These are phyloP conservation scores for Pomatorhinus ruficollis DNA, from an alignment of 2,113 vertebrate genomes.

Conservation along the genomic window DNA sequence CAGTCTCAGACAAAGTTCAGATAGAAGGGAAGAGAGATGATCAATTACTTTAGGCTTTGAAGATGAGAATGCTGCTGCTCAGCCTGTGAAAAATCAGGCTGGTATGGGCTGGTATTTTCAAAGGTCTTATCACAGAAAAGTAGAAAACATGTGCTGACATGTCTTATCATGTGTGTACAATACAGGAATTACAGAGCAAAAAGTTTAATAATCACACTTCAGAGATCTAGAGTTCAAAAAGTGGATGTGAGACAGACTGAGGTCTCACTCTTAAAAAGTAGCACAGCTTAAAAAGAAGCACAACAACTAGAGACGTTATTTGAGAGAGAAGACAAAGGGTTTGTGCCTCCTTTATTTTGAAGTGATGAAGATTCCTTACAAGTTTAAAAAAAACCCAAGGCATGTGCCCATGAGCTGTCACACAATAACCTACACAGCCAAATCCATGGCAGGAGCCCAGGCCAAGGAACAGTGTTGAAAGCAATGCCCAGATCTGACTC, in stretches of 20 bases:
- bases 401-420: not conserved
- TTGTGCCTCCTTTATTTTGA: not conserved
- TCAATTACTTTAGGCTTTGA: not conserved
- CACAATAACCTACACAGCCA: not conserved
- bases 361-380: not conserved
- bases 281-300: not conserved
- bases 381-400: too few species aligned
- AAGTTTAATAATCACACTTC: not conserved
- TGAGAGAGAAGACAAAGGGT: not conserved
- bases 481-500: not conserved
- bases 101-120: not conserved
- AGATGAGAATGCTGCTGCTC: not conserved
- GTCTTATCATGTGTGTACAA: not conserved
- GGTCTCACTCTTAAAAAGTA: not conserved
- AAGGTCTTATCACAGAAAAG: not conserved
- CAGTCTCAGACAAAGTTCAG: not conserved
- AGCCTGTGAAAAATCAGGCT: not conserved
- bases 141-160: not conserved
- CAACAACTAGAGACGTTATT: not conserved
- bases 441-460: not conserved
- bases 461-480: not conserved
- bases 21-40: not conserved
- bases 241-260: not conserved
- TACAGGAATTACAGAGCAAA: not conserved
- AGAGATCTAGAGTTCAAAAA: not conserved